Evolutionary conservation across 2,888 invertebrate species (phyloP), one percentile per base, ranked within the genome.

Genomic region (Drosophila pegasa): DNA sequence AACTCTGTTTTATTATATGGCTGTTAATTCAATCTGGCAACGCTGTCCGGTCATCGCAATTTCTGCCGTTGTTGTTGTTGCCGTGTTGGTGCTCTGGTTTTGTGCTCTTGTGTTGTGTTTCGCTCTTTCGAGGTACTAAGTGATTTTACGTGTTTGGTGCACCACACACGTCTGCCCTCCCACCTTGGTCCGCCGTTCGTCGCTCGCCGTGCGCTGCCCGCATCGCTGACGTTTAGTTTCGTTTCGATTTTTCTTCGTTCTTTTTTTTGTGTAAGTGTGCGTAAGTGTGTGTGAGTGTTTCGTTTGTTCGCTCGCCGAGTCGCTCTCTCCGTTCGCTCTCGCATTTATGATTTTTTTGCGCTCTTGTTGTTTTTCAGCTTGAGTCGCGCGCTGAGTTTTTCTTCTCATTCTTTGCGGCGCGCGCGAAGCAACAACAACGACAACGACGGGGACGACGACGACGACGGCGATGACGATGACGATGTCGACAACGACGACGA

Each of bases 111-210:
- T 67, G 71, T 41, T 60, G 33, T 55, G 68, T 58, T 79, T 52
- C 73, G 78, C 80, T 78, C 85, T 81, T 72, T 63, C 61, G 67
- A 65, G 71, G 65, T 74, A 74, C 84, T 89, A 89, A 89, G 89
- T 89, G 89, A 85, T 90, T 90, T 89, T 90, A 89, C 90, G 89
- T 89, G 88, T 88, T 83, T 78, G 88, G 84, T 87, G 89, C 87
- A 89, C 90, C 90, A 66, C 89, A 90, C 87, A 89, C 89, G 71
- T 64, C 58, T 64, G 50, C 65, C 45, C 50, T 43, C 50, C 51
- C 52, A 31, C 55, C 63, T 31, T 59, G 48, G 33, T 37, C 16
- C n/a, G 31, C 48, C 2, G 50, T 25, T 14, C n/a, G 31, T 33
- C 2, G 50, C 16, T 14, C 14, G 22, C 12, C 8, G 31, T 45